phyloP scores from a whole-genome alignment of 2,888 invertebrate species.

The Dynastes hyllus region DNA sequence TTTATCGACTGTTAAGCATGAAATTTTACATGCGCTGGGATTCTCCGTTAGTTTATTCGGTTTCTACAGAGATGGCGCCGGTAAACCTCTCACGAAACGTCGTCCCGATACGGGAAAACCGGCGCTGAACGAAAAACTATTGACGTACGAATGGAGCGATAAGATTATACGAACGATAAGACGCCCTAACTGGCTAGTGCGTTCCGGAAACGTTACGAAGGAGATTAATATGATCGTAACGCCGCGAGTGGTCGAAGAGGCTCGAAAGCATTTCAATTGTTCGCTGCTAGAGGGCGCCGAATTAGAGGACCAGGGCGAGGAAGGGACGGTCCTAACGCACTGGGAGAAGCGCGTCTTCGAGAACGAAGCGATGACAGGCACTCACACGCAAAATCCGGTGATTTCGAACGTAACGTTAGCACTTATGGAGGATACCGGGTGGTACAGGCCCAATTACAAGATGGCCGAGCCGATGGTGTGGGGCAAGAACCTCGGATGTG shows the following conservation, averaged over 20 bases:
- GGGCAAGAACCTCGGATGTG: conserved; percentile 94
- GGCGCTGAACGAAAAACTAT: conserved; percentile 90
- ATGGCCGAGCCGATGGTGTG: conserved; percentile 92
- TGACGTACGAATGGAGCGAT: conserved; percentile 96
- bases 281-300: conserved; percentile 94
- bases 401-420: conserved; percentile 97
- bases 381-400: conserved; percentile 98
- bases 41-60: conserved; percentile 98
- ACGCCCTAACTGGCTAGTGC: conserved; percentile 69
- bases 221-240: conserved; percentile 77
- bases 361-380: conserved; percentile 99
- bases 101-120: conserved; percentile 91
- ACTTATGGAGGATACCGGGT: conserved; percentile 98
- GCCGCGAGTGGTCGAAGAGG: conserved; percentile 91
- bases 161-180: conserved; percentile 86
- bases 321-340: conserved; percentile 96
- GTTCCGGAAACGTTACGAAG: conserved; percentile 67
- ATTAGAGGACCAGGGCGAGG: conserved; percentile 98
- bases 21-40: conserved; percentile 97
- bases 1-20: conserved; percentile 97
- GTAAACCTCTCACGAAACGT: conserved; percentile 88
- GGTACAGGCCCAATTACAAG: conserved; percentile 95
- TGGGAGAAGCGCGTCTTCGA: conserved; percentile 99
- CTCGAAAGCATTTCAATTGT: conserved; percentile 92
- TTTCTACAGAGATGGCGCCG: conserved; percentile 94